Evolutionary conservation across 2,113 vertebrate species (phyloP), one percentile per base, ranked within the genome.

Genomic region (Entelurus aequoreus): DNA sequence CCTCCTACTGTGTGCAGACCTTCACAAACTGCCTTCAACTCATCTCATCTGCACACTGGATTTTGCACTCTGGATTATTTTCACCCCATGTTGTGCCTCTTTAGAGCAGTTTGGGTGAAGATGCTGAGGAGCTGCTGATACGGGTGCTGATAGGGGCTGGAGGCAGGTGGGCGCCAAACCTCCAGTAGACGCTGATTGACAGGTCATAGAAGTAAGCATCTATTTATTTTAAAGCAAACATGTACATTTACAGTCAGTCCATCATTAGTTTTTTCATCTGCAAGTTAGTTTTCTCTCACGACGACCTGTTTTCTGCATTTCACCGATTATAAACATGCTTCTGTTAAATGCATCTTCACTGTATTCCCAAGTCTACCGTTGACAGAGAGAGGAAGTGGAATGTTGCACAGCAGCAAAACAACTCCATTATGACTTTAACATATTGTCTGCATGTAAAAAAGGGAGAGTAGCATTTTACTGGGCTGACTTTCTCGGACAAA

Each of bases 41-140:
- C 83, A 87, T 79, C 82, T 86, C 84, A 86, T 72, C 75, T 60
- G 70, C 65, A 72, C 88, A 72, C 83, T 79, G 86, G 86, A 87
- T 76, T 80, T 28, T 71, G 62, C 72, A 71, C 74, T 66, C 71
- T 76, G 88, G 89, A 89, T 76, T 84, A 60, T 60, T 48, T 53
- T 47, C 16, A 36, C 8, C n/a, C 14, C 9, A 48, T 49, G 15
- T 48, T 12, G 50, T 16, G 16, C 40, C 38, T 21, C 10, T 44
- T 57, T 44, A 21, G 37, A 13, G 55, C 38, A 19, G 12, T 57
- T 44, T 46, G 40, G 63, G 54, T 67, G 60, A 78, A 63, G 77
- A 87, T 82, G 86, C 63, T 68, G 65, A 59, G 44, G 54, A 8
- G 11, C 50, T 82, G 72, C 79, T 85, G 81, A 82, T 64, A 68